phyloP scores from a whole-genome alignment of 2,797 vertebrate genomes.

The Sebastiscus albofasciatus region DNA sequence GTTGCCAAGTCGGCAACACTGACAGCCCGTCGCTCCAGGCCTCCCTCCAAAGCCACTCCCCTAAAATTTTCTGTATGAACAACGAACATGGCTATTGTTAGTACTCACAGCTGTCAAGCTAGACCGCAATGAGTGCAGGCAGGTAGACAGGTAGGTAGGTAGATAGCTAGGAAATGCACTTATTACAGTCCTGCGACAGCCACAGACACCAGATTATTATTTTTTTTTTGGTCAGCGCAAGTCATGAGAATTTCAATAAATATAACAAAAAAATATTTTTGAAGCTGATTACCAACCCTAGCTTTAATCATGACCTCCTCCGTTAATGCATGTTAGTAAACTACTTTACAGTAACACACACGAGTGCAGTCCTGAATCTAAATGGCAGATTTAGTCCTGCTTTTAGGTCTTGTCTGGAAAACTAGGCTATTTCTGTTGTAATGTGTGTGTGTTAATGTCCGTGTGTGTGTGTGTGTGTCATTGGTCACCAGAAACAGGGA shows the following conservation, averaged over 20 bases:
- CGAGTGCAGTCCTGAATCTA: not conserved
- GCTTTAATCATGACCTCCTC: not conserved
- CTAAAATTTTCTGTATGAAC: not conserved
- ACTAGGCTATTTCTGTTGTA: slow-evolving; percentile 1
- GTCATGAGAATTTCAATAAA: not conserved
- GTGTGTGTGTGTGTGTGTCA: slow-evolving; percentile 16
- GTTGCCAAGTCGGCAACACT: no score
- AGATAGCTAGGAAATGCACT: not conserved
- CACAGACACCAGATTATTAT: no score
- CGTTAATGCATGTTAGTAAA: not conserved
- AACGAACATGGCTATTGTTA: not conserved
- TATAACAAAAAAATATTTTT: not conserved
- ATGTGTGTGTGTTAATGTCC: not conserved
- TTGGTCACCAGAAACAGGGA: slow-evolving; percentile 47
- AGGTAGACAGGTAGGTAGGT: not conserved
- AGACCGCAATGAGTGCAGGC: not conserved
- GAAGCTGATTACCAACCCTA: not conserved
- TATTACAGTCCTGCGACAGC: no score
- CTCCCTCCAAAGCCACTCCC: not conserved
- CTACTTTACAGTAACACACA: not conserved
- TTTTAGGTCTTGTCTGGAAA: slow-evolving; percentile 10
- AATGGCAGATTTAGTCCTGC: not conserved
- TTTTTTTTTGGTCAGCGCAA: not conserved
- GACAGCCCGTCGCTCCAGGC: no score
- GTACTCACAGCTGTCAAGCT: not conserved